Base-by-base conservation (phyloP, 2,888 invertebrate species). In the Heliconius ismenius region DNA sequence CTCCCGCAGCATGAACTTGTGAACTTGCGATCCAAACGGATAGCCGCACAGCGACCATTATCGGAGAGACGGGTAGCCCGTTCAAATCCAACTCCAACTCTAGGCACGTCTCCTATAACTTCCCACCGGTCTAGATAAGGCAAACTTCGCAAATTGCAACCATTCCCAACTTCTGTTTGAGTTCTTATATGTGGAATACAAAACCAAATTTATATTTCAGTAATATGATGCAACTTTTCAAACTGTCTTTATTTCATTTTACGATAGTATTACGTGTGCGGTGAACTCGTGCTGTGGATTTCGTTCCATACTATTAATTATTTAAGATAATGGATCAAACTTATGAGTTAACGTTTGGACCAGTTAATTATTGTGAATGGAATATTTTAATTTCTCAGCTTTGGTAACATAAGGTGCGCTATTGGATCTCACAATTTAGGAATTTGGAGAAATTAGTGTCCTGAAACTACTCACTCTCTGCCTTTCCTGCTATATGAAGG, bases 51-150 rank as follows among this genome's bases (percentile, higher is more conserved):
- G 81, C 79, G 81, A 69, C 81, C 77, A 79, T 80, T 78, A 78
- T 78, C 78, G 75, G 69, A 65, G 70, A 81, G 70, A 74, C 74
- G 68, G 69, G 75, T 67, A 79, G 64, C 80, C 79, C 75, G 81
- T 79, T 79, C 78, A 80, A 80, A 78, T 76, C 76, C 78, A 64
- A 80, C 73, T 76, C 75, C 68, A 64, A 80, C 73, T 76, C 74
- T 63, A 78, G 79, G 81, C 82, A 81, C 81, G 81, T 82, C 79
- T 70, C 76, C 78, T 79, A 77, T 76, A 82, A 81, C 76, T 80
- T 81, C 64, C 36, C 64, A 77, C 75, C 75, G 74, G 77, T 73
- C 77, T 79, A 79, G 80, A 81, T 81, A 81, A 78, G 76, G 79
- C 72, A 76, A 80, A 81, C 79, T 82, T 79, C 58, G 75, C 79